These are phyloP conservation scores for Porites rus DNA, from an alignment of 92 coral and sea anemone species.

Conservation along the genomic window DNA sequence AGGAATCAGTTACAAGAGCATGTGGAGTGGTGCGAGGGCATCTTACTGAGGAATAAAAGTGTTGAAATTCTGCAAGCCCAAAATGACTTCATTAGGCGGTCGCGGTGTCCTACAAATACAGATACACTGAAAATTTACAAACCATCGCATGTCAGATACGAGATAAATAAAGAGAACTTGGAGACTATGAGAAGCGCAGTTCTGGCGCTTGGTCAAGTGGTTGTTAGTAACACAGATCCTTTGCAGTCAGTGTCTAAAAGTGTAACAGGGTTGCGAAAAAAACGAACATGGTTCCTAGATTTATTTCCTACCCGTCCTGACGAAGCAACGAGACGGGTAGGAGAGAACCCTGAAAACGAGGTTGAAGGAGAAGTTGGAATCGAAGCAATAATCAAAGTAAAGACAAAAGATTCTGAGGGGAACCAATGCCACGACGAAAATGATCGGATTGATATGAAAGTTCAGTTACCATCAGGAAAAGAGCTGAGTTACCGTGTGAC, in stretches of 20 bases:
- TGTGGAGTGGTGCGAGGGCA: background rate
- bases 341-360: too few relatives aligned
- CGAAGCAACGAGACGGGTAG: too few relatives aligned
- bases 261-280: slow-evolving; percentile 2
- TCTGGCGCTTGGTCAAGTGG: slow-evolving; percentile 33
- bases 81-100: background rate
- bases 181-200: background rate
- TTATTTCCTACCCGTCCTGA: too few relatives aligned
- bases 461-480: slow-evolving; percentile 29
- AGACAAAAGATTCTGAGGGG: slow-evolving; percentile 54
- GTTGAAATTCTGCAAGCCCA: slow-evolving; percentile 12
- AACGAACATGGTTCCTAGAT: too few relatives aligned
- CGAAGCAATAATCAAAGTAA: slow-evolving; percentile 44
- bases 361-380: slow-evolving; percentile 29
- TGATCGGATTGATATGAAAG: slow-evolving; percentile 49
- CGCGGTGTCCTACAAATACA: background rate
- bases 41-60: slow-evolving; percentile 2
- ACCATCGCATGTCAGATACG: background rate
- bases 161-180: background rate
- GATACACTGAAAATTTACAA: background rate
- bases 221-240: slow-evolving; percentile 55
- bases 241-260: slow-evolving; percentile 41
- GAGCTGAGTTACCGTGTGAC: background rate
- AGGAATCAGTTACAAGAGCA: background rate
- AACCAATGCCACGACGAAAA: slow-evolving; percentile 51